Evolutionary conservation across 2,797 vertebrate genomes (phyloP).

Genomic region (Myotis vivesi): DNA sequence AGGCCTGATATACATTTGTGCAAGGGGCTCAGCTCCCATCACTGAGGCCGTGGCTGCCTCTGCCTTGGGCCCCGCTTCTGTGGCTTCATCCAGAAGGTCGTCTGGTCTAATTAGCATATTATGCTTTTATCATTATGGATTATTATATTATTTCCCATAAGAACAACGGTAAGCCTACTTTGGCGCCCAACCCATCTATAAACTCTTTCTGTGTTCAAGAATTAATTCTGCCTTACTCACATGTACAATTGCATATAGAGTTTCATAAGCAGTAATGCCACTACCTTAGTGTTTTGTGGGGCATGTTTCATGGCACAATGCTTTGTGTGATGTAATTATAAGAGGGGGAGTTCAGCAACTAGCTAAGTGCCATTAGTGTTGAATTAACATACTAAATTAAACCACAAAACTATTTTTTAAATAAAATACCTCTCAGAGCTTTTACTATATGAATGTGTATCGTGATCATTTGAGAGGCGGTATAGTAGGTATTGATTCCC

Average conservation of each 20-base stretch:
- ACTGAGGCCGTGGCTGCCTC: too few species aligned
- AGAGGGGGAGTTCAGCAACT: not conserved
- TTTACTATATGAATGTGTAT: not conserved
- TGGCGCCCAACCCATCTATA: not conserved
- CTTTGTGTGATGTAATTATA: not conserved
- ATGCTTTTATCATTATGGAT: not conserved
- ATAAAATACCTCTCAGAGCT: not conserved
- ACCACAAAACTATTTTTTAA: not conserved
- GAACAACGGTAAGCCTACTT: not conserved
- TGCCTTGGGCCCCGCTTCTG: too few species aligned
- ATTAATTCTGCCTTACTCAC: not conserved
- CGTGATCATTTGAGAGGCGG: not conserved
- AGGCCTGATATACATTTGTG: too few species aligned
- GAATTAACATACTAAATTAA: not conserved
- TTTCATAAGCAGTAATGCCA: not conserved
- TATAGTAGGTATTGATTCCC: not conserved
- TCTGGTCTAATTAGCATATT: too few species aligned
- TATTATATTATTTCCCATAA: not conserved
- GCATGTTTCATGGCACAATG: not conserved
- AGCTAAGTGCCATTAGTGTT: not conserved
- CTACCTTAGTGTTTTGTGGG: not conserved
- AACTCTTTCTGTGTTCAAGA: not conserved
- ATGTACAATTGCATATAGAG: not conserved
- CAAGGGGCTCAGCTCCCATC: too few species aligned
- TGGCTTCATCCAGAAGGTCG: too few species aligned